Percentiles rank a stretch among this genome's conserved stretches.
These are phyloP conservation scores for Microctonus aethiopoides DNA, from an alignment of 2,888 invertebrate species.

Conservation along the genomic window DNA sequence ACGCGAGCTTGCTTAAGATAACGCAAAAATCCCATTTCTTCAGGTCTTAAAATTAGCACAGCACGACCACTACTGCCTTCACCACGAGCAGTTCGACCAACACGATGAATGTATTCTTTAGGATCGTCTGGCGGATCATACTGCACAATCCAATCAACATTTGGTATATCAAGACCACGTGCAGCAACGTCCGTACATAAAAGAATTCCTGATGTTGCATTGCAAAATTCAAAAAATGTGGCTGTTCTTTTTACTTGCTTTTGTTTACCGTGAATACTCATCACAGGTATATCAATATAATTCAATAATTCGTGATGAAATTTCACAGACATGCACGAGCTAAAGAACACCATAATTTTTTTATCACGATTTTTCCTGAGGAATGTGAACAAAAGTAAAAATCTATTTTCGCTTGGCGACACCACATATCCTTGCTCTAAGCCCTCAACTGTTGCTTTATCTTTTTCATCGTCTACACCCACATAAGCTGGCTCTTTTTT, in stretches of 20 bases:
- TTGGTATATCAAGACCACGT: constrained; percentile 94
- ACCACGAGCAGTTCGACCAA: constrained; percentile 97
- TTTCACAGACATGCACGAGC: constrained; percentile 97
- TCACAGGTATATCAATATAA: constrained; percentile 95
- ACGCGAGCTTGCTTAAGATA: constrained; percentile 94
- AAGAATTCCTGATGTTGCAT: constrained; percentile 91
- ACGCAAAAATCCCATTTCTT: constrained; percentile 94
- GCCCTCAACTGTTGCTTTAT: constrained; percentile 84
- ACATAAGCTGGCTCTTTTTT: constrained; percentile 95
- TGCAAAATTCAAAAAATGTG: constrained; percentile 98
- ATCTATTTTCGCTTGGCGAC: constrained; percentile 93
- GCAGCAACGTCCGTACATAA: constrained; percentile 99
- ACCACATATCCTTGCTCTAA: constrained; percentile 92
- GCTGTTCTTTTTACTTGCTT: constrained; percentile 97
- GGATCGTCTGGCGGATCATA: constrained; percentile 99
- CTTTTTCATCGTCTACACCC: constrained; percentile 90
- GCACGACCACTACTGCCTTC: constrained; percentile 94
- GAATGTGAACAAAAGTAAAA: constrained; percentile 96
- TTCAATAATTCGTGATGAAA: constrained; percentile 96
- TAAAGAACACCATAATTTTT: constrained; percentile 98
- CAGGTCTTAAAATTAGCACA: constrained; percentile 89
- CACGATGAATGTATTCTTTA: constrained; percentile 98
- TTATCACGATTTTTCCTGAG: constrained; percentile 95
- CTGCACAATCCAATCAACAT: constrained; percentile 99
- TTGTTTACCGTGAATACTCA: constrained; percentile 98